These are phyloP conservation scores for Opisthocomus hoazin DNA, from an alignment of 2,113 vertebrate species.

Conservation along the genomic window DNA sequence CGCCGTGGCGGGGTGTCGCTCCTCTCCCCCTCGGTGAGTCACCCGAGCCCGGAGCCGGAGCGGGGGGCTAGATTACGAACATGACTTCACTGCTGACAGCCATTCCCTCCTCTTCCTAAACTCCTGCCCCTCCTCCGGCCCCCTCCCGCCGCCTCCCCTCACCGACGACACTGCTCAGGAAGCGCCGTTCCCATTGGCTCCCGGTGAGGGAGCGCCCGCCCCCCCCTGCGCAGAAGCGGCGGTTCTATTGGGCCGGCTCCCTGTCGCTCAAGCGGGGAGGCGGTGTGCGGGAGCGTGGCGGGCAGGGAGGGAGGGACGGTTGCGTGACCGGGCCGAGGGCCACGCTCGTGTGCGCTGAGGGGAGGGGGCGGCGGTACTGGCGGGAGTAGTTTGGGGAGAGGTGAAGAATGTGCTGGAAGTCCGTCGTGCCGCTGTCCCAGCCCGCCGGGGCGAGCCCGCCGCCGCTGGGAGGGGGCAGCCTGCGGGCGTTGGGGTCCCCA, in stretches of 20 bases:
- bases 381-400: constrained; percentile 2
- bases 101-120: constrained; percentile 78
- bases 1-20: constrained; percentile 43
- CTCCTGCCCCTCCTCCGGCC: constrained; percentile 66
- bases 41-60: constrained; percentile 13
- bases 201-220: constrained; percentile 3
- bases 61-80: constrained; percentile 75
- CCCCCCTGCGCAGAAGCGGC: background rate
- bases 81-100: constrained; percentile 84
- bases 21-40: constrained; percentile 62
- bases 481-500: background rate
- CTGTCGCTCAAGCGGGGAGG: constrained; percentile 25
- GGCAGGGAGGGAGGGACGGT: background rate
- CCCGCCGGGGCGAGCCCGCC: constrained; percentile 12
- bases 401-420: constrained; percentile 63
- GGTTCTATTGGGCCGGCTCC: rapidly evolving
- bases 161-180: constrained; percentile 36
- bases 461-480: background rate
- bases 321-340: background rate
- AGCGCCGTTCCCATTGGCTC: constrained; percentile 17
- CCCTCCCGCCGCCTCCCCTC: constrained; percentile 10
- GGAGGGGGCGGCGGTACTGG: background rate
- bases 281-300: constrained; percentile 38
- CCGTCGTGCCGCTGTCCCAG: background rate
- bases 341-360: background rate